Conservation (phyloP, 2,797 vertebrate genomes). For the Esox masquinongy region DNA sequence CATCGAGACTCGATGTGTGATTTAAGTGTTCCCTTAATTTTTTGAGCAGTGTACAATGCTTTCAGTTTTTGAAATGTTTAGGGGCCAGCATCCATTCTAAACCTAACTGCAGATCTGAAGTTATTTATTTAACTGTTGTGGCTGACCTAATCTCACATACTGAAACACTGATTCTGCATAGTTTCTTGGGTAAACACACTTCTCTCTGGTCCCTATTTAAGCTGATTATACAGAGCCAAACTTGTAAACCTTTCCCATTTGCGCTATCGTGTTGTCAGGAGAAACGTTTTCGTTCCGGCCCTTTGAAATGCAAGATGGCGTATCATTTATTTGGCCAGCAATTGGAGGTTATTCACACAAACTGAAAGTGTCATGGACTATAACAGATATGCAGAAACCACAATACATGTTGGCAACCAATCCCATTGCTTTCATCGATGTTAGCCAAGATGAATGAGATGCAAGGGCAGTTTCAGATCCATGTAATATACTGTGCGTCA, state of each 20-base stretch:
- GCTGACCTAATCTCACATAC: background rate
- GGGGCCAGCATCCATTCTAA: background rate
- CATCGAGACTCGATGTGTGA: too few species aligned
- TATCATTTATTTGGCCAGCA: background rate
- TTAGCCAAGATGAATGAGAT: background rate
- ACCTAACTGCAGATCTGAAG: too few species aligned
- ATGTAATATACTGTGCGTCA: background rate
- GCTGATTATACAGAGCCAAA: background rate
- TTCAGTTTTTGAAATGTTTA: background rate
- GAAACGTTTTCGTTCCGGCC: background rate
- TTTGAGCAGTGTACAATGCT: too few species aligned
- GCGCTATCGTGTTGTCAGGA: background rate
- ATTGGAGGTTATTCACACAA: background rate
- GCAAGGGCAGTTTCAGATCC: background rate
- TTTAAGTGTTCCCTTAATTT: too few species aligned
- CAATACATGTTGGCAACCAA: background rate
- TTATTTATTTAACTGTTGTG: too few species aligned
- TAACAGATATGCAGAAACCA: background rate
- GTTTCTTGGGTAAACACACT: background rate
- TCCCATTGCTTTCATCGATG: background rate
- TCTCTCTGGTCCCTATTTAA: conserved; percentile 3
- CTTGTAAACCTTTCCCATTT: background rate
- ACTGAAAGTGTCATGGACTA: too few species aligned
- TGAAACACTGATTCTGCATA: background rate
- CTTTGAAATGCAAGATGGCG: conserved; percentile 7